Percentiles rank a stretch among this genome's conserved stretches.
Evolutionary conservation across 2,797 vertebrate genomes (phyloP).

Genomic region (Eleutherodactylus coqui): DNA sequence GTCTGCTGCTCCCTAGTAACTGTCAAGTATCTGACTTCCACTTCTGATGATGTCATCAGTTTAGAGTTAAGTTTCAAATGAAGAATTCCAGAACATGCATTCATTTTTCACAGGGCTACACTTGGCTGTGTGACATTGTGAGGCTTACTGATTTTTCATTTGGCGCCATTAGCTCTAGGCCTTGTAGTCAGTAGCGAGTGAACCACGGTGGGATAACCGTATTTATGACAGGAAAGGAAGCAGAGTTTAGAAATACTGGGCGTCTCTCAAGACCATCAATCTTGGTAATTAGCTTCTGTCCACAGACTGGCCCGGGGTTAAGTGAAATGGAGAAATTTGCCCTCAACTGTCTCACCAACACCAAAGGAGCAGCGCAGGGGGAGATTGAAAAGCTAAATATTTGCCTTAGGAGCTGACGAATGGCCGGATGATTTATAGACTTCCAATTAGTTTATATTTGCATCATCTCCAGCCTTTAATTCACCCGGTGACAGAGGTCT

Average conservation of each 20-base stretch:
- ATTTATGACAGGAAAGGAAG: conserved; percentile 56
- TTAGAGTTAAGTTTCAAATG: not conserved
- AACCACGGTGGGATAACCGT: conserved; percentile 42
- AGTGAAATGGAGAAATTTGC: conserved; percentile 49
- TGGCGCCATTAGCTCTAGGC: conserved; percentile 31
- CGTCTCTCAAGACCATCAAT: conserved; percentile 44
- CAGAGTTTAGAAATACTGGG: conserved; percentile 41
- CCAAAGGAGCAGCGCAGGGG: conserved; percentile 27
- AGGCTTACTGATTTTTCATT: conserved; percentile 35
- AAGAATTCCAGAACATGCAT: not conserved
- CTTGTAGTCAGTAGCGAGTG: conserved; percentile 33
- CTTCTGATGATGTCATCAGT: conserved; percentile 16
- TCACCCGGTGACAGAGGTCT: conserved; percentile 20
- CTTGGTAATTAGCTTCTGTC: conserved; percentile 57
- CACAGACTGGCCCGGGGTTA: conserved; percentile 38
- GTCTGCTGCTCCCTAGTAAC: not conserved
- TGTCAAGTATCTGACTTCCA: conserved; percentile 1
- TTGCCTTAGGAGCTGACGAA: conserved; percentile 45
- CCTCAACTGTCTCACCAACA: conserved; percentile 40
- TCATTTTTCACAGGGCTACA: conserved; percentile 14
- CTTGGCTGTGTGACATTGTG: not conserved
- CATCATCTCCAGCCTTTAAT: conserved; percentile 36
- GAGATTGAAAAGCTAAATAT: conserved; percentile 34
- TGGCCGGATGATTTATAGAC: conserved; percentile 46
- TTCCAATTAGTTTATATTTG: conserved; percentile 44